These are phyloP conservation scores for Gymnocephalus cernua DNA, from an alignment of 2,113 vertebrate species.

Conservation along the genomic window DNA sequence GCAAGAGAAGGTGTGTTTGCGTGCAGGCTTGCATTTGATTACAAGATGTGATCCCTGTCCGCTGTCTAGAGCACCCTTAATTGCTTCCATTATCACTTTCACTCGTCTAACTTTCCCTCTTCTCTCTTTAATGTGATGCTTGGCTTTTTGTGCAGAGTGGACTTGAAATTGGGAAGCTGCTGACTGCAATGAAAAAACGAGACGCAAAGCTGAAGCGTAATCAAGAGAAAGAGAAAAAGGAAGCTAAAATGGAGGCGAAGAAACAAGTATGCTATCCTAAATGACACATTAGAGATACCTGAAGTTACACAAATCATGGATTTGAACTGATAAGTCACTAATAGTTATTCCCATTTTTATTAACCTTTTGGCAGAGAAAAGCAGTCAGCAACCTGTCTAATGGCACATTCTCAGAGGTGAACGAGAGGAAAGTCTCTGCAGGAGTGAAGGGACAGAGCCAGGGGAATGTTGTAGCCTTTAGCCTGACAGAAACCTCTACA, in stretches of 20 bases:
- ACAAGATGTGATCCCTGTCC: constrained; percentile 20
- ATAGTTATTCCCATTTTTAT: constrained; percentile 5
- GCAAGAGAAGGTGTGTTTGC: constrained; percentile 84
- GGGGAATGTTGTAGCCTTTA: constrained; percentile 43
- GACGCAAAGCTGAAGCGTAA: constrained; percentile 82
- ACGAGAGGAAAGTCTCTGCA: constrained; percentile 3
- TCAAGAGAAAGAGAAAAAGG: constrained; percentile 83
- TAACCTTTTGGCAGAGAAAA: constrained; percentile 33
- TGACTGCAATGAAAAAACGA: constrained; percentile 87
- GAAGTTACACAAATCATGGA: not conserved
- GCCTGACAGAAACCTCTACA: constrained; percentile 36
- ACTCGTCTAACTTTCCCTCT: constrained; percentile 24
- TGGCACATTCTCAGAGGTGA: not conserved
- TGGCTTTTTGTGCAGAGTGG: constrained; percentile 82
- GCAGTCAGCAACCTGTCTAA: constrained; percentile 1
- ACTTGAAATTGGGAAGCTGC: constrained; percentile 86
- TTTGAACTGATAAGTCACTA: not conserved
- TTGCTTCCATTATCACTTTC: constrained; percentile 46
- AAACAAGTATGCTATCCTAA: constrained; percentile 60
- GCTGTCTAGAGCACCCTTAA: constrained; percentile 14
- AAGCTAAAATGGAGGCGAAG: constrained; percentile 76
- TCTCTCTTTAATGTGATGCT: constrained; percentile 36
- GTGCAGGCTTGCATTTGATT: not conserved
- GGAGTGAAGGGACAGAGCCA: constrained; percentile 3
- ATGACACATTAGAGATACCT: not conserved